Base-by-base conservation (phyloP, 1,140 invertebrate species). In the Harlomillsia oculata region DNA sequence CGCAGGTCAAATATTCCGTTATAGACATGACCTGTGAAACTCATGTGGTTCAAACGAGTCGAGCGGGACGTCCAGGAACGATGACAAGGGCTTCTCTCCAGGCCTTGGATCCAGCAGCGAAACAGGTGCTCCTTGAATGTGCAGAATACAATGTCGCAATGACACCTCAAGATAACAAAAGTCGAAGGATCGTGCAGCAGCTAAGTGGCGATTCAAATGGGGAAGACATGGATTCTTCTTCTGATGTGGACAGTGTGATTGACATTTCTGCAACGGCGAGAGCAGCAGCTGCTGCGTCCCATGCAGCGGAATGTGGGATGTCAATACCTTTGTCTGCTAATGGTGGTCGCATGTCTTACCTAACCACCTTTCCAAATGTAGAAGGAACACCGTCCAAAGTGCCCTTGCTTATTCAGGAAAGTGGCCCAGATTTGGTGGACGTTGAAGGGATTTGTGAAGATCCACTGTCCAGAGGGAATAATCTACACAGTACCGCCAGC, bases 351-450 rank as follows among this genome's bases (percentile, higher is more conserved):
- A n/a, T n/a, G n/a, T n/a, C n/a, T n/a, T n/a, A n/a, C n/a, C n/a
- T n/a, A n/a, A n/a, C n/a, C n/a, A n/a, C n/a, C n/a, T n/a, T n/a
- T n/a, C n/a, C n/a, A n/a, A n/a, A 20, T 13, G 34, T 36, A 21
- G 36, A 83, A 65, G 80, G 82, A 53, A 85, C 83, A 6, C 82
- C 83, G 41, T 84, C 82, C 40, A 73, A 81, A 65, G 76, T 84
- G 62, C 82, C 83, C 57, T 73, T 85, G 50, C 82, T 85, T 50
- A 79, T 74, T 73, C 69, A 73, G 21, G 67, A 68, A 14, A 52
- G 58, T 11, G 51, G 54, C 56, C 67, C 40, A 39, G 74, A 69
- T 64, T 61, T 59, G 43, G 62, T 62, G 23, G 72, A 73, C 32
- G 52, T 62, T 9, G 64, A 72, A 69, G 43, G 32, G 14, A 25